Percentiles rank a stretch among this genome's conserved stretches.
These are phyloP conservation scores for Mus musculus DNA, from an alignment of 2,113 vertebrate species.

Conservation along the genomic window DNA sequence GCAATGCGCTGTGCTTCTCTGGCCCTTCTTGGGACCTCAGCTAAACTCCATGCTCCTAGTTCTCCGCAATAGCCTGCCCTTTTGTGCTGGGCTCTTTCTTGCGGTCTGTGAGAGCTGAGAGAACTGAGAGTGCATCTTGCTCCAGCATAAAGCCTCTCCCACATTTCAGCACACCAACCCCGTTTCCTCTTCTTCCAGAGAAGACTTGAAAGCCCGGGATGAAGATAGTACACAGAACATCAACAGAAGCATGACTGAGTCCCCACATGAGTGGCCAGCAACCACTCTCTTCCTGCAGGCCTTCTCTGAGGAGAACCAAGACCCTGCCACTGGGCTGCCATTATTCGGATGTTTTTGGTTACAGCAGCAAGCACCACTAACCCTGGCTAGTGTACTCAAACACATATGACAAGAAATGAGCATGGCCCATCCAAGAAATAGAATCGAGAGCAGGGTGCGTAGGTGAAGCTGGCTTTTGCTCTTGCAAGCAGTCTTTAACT, in stretches of 20 bases:
- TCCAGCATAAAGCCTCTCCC: not conserved
- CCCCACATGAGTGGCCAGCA: not conserved
- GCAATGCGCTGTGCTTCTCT: not conserved
- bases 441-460: not conserved
- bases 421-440: not conserved
- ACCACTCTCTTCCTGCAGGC: not conserved
- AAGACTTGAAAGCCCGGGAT: not conserved
- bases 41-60: not conserved
- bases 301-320: not conserved
- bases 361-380: not conserved
- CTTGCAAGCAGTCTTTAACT: not conserved
- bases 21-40: not conserved
- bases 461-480: not conserved
- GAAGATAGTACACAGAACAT: not conserved
- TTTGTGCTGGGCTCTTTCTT: not conserved
- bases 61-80: not conserved
- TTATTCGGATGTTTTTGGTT: not conserved
- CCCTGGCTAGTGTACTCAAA: not conserved
- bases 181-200: not conserved
- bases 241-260: not conserved
- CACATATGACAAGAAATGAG: not conserved
- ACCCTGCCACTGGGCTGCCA: not conserved
- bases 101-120: fast-evolving
- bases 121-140: not conserved
- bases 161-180: not conserved